Conservation (phyloP, 2,888 invertebrate species). For the Carterocephalus palaemon region DNA sequence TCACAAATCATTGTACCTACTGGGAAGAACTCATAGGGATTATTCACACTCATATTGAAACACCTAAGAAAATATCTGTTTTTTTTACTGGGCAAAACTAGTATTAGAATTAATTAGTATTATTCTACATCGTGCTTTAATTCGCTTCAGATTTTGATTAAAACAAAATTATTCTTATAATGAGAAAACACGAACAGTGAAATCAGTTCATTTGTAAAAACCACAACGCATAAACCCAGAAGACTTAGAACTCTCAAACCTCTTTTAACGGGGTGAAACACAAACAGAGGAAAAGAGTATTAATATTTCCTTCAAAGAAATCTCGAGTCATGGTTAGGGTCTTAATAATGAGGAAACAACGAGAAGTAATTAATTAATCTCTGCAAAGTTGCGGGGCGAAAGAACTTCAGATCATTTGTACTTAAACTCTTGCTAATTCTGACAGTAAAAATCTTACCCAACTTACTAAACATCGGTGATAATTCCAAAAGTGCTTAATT, state of each 20-base stretch:
- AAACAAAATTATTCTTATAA: no score
- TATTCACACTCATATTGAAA: no score
- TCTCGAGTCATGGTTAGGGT: constrained; percentile 10
- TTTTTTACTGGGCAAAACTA: no score
- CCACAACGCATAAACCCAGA: no score
- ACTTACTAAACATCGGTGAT: constrained; percentile 27
- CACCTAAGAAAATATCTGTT: no score
- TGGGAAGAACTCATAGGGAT: no score
- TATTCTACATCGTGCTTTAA: no score
- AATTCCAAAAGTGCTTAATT: constrained; percentile 35
- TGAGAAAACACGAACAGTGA: no score
- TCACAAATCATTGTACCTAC: no score
- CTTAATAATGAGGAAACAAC: constrained; percentile 15
- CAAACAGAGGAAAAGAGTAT: neutral
- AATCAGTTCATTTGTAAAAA: no score
- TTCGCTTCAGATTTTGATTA: no score
- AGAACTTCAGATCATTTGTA: constrained; percentile 35
- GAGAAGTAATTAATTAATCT: constrained; percentile 34
- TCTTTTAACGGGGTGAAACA: neutral
- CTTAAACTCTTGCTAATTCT: constrained; percentile 37
- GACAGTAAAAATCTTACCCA: constrained; percentile 36
- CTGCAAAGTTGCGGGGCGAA: constrained; percentile 30
- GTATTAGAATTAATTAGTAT: no score
- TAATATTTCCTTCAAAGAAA: neutral
- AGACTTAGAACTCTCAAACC: constrained; percentile 4